Conservation (phyloP, 2,113 vertebrate genomes). For the Synchiropus splendidus region DNA sequence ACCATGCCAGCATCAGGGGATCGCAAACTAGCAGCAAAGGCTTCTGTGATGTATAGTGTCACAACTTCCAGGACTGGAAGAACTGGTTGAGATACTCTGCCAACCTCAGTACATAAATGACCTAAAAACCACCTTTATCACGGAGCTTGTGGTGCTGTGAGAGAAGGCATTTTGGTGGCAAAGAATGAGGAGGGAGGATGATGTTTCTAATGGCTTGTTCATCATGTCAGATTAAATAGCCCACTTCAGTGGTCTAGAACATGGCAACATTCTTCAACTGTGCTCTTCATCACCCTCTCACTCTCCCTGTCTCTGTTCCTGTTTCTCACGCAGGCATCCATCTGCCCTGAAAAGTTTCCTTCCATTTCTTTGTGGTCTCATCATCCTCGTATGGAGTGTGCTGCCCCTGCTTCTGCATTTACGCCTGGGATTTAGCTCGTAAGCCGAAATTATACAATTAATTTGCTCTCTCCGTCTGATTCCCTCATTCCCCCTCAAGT, state of each 20-base stretch:
- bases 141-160: slow-evolving; percentile 27
- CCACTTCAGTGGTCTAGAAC: slow-evolving; percentile 63
- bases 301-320: slow-evolving; percentile 26
- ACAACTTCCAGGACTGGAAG: background rate
- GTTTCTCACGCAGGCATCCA: slow-evolving; percentile 14
- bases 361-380: slow-evolving; percentile 25
- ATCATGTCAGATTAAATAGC: slow-evolving; percentile 73
- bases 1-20: no score
- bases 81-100: slow-evolving; percentile 9
- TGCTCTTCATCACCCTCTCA: slow-evolving; percentile 30
- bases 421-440: slow-evolving; percentile 48
- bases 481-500: slow-evolving; percentile 23
- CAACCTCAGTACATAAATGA: slow-evolving; percentile 47
- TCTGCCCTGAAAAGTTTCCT: slow-evolving; percentile 2
- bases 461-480: slow-evolving; percentile 33
- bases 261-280: slow-evolving; percentile 32
- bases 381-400: slow-evolving; percentile 7
- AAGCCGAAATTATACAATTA: slow-evolving; percentile 65
- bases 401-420: slow-evolving; percentile 19
- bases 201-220: slow-evolving; percentile 63
- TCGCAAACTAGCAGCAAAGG: no score
- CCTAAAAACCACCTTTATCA: slow-evolving; percentile 53
- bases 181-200: slow-evolving; percentile 33
- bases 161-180: slow-evolving; percentile 20
- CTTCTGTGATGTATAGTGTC: no score